These are phyloP conservation scores for Prosopocoilus inquinatus DNA, from an alignment of 2,888 invertebrate species.

Conservation along the genomic window DNA sequence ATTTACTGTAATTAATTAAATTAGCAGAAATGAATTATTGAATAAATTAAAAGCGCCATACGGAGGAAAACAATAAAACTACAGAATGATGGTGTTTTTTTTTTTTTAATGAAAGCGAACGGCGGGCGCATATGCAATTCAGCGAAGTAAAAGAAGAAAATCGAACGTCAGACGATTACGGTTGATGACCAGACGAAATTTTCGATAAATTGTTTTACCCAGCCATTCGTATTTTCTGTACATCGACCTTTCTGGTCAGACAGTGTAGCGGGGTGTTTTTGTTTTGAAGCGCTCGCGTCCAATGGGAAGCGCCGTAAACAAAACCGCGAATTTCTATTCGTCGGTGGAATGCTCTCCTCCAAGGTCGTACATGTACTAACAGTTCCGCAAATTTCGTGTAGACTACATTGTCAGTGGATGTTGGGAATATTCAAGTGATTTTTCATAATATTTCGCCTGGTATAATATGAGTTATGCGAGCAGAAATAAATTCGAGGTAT, in stretches of 20 bases:
- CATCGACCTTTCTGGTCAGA: slow-evolving; percentile 40
- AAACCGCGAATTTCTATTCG: slow-evolving; percentile 28
- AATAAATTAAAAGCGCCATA: no score
- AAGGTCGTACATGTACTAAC: slow-evolving; percentile 34
- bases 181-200: slow-evolving; percentile 23
- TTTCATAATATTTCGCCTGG: slow-evolving; percentile 13
- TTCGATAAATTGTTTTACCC: slow-evolving; percentile 25
- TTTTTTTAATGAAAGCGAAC: no score
- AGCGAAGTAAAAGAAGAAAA: background rate
- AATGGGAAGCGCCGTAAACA: slow-evolving; percentile 44
- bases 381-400: slow-evolving; percentile 32
- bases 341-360: slow-evolving; percentile 13
- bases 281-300: slow-evolving; percentile 35
- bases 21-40: no score
- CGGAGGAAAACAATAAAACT: no score
- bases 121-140: background rate
- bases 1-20: no score
- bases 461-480: slow-evolving; percentile 62
- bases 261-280: slow-evolving; percentile 40
- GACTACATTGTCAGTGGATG: background rate
- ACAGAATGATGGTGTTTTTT: no score
- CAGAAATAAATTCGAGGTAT: slow-evolving; percentile 65
- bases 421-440: background rate
- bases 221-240: slow-evolving; percentile 32
- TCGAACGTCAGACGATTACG: no score